Percentiles rank a stretch among this genome's conserved stretches.
These are phyloP conservation scores for Pangasianodon gigas DNA, from an alignment of 2,113 vertebrate species.

Conservation along the genomic window DNA sequence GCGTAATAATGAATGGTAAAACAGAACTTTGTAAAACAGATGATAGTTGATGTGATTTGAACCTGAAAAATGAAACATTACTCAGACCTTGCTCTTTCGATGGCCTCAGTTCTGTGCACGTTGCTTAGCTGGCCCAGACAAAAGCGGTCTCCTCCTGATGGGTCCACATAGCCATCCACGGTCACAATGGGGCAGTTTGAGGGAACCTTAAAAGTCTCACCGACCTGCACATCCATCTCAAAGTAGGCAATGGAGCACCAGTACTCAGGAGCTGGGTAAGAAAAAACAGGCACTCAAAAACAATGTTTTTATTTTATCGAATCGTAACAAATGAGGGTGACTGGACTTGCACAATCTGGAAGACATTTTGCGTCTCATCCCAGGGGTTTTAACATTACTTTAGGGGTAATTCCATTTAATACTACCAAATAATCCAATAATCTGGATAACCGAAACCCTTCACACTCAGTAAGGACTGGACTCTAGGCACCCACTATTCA, in stretches of 20 bases:
- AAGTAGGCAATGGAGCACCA: slow-evolving; percentile 99
- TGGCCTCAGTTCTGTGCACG: slow-evolving; percentile 96
- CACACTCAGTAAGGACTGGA: background rate
- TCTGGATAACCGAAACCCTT: background rate
- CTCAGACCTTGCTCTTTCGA: slow-evolving; percentile 90
- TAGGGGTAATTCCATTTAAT: background rate
- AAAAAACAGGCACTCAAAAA: background rate
- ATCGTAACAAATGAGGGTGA: background rate
- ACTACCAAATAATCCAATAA: background rate
- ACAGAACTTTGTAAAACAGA: no score
- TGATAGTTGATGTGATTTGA: background rate
- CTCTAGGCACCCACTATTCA: background rate
- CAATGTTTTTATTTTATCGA: background rate
- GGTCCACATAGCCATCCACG: slow-evolving; percentile 96
- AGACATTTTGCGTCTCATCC: background rate
- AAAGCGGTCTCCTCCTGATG: slow-evolving; percentile 94
- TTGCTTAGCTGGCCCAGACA: slow-evolving; percentile 97
- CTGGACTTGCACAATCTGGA: background rate
- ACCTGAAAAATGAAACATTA: background rate
- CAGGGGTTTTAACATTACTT: background rate
- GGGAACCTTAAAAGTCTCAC: slow-evolving; percentile 96
- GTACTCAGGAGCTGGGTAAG: slow-evolving; percentile 86
- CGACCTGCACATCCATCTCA: slow-evolving; percentile 98
- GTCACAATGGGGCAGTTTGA: slow-evolving; percentile 95
- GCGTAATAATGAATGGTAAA: background rate